These are phyloP conservation scores for Euplagia quadripunctaria DNA, from an alignment of 2,888 invertebrate genomes.

Conservation along the genomic window DNA sequence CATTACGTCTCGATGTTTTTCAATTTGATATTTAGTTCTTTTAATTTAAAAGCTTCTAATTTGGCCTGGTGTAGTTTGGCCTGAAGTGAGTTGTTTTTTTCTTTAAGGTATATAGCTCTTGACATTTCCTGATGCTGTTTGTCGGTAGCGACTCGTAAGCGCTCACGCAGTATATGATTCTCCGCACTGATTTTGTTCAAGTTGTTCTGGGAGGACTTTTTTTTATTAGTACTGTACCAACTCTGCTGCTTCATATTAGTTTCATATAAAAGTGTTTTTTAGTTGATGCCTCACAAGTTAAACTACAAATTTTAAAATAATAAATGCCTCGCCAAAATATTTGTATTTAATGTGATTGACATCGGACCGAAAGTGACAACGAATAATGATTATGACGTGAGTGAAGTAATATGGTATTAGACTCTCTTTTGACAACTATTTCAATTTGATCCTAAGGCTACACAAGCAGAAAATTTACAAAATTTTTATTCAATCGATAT, in stretches of 20 bases:
- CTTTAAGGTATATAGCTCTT: conserved; percentile 75
- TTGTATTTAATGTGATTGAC: neutral
- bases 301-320: neutral
- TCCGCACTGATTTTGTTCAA: conserved; percentile 57
- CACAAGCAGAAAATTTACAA: no score
- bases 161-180: conserved; percentile 59
- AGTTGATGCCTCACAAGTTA: neutral
- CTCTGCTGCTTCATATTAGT: conserved; percentile 19
- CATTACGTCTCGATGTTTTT: conserved; percentile 5
- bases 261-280: neutral
- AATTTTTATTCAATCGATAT: no score
- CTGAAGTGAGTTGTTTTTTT: conserved; percentile 64
- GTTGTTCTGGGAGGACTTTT: neutral
- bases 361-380: conserved; percentile 3
- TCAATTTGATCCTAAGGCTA: no score
- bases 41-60: conserved; percentile 55
- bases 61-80: conserved; percentile 61
- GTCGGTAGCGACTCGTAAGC: conserved; percentile 66
- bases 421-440: no score
- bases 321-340: neutral
- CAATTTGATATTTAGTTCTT: conserved; percentile 19
- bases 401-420: neutral
- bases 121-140: conserved; percentile 81
- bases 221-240: neutral
- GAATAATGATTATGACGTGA: neutral